Evolutionary conservation across 2,797 vertebrate genomes (phyloP), one percentile per base, ranked within the genome.

Genomic region (Xiphorhynchus erythropygius): DNA sequence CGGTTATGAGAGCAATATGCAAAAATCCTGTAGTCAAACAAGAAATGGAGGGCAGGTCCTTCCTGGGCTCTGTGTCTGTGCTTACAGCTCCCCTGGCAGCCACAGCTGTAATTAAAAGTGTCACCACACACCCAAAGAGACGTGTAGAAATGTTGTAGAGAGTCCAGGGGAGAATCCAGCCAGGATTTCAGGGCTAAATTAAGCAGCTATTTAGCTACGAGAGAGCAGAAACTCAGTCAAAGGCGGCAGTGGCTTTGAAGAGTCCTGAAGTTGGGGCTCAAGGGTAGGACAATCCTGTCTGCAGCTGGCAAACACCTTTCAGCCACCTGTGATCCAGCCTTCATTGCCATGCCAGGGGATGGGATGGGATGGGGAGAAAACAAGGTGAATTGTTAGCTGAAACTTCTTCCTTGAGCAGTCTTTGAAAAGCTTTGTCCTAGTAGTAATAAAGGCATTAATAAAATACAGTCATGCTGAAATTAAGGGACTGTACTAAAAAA

Each of bases 51-150:
- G 82, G 76, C 76, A 93, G 84, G 64, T 55, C 84, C 42, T 65
- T 75, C 64, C 71, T 3, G 5, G 60, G 60, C 84, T 62, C 69
- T 71, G 59, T 74, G 82, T 56, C 73, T 67, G 22, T 10, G 56
- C 77, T 84, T 64, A 92, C 41, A 87, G 73, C 90, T 92, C 84
- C 87, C 83, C 57, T 28, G 79, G 81, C 81, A 96, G 92, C 32
- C 75, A 75, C 92, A 92, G 87, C 68, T 87, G 92, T 91, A 94
- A 97, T 96, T 96, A 91, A 65, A 59, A 88, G 32, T 86, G 93
- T 75, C 89, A 89, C 87, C 80, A 80, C 39, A 39, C 55, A 55
- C 64, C 71, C 84, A 47, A 89, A 50, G 68, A 94, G 95, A 92
- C 30, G n/a, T 3, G 71, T 4, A 83, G 86, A 87, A 93, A 83